Base-by-base conservation (phyloP, 2,113 vertebrate species). In the Forbesichthys agassizii region DNA sequence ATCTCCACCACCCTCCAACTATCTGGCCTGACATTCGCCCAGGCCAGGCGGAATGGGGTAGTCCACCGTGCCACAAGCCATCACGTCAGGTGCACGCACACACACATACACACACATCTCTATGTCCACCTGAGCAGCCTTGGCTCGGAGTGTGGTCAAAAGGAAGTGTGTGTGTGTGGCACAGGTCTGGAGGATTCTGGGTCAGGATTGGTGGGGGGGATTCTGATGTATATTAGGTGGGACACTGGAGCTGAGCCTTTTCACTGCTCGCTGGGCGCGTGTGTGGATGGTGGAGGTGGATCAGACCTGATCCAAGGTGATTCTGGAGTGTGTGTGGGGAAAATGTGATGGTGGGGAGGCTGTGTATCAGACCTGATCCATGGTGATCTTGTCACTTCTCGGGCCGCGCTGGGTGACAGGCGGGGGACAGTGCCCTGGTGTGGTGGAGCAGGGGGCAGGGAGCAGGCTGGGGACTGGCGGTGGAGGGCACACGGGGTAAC, bases 51-150 rank as follows among this genome's bases (percentile, higher is more conserved):
- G 65, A 58, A 69, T 71, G 66, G 66, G 82, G 74, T 74, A 79
- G 75, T 79, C 78, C 69, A 59, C 18, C 1, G 53, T 91, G 91
- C 88, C 89, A 89, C 60, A 78, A 88, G 70, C 69, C 83, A 88
- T 90, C 80, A 89, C 67, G 63, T 88, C 86, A 78, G 61, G 10
- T 16, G 5, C 33, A 18, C 11, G 20, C 20, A 12, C 12, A 47
- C 42, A 61, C 60, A 12, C 12, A 47, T n/a, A 61, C 60, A n/a
- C 14, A 46, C 60, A 61, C 60, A 61, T 46, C 66, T 5, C 58
- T 55, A 51, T 56, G 84, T 88, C 88, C 88, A 90, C 88, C 88
- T 91, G 90, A 88, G 80, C 74, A 80, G 75, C 80, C 66, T 66
- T 63, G 56, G 66, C 73, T 69, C 80, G 75, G 61, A 66, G 13